These are phyloP conservation scores for Tachina grossa DNA, from an alignment of 2,888 invertebrate species.

Conservation along the genomic window DNA sequence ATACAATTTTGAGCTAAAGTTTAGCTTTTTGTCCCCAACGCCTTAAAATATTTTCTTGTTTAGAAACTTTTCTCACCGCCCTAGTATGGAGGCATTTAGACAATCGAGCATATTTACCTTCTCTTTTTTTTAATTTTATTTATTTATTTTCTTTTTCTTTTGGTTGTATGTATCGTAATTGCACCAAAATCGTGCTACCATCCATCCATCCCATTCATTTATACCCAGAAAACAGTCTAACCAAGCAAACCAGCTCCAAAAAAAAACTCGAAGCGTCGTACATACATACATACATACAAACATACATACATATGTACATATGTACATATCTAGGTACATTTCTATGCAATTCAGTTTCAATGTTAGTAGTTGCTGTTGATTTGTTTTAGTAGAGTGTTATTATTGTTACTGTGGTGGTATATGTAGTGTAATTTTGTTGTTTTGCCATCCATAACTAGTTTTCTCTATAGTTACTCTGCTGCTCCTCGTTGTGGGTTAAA, in stretches of 20 bases:
- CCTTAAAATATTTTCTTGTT: not conserved
- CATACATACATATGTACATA: no score
- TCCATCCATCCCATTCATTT: not conserved
- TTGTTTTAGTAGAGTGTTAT: slow-evolving; percentile 13
- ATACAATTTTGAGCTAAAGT: no score
- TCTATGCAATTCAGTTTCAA: slow-evolving; percentile 44
- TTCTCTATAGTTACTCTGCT: slow-evolving; percentile 12
- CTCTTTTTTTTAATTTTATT: slow-evolving; percentile 30
- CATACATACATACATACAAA: no score
- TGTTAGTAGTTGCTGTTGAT: slow-evolving; percentile 34
- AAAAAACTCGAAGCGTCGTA: slow-evolving; percentile 7
- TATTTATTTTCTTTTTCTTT: not conserved
- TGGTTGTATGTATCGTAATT: slow-evolving; percentile 19
- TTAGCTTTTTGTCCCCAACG: no score
- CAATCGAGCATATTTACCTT: slow-evolving; percentile 40
- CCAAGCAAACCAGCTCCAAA: slow-evolving; percentile 16
- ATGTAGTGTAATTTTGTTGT: slow-evolving; percentile 46
- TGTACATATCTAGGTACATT: no score
- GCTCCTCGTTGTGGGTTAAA: slow-evolving; percentile 58
- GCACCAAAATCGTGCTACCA: slow-evolving; percentile 40
- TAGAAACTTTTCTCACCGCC: not conserved
- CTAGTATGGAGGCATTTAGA: not conserved
- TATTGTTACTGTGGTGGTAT: slow-evolving; percentile 1
- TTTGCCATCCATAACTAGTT: slow-evolving; percentile 51
- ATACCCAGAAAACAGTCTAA: not conserved